These are phyloP conservation scores for Spilogale gracilis DNA, from an alignment of 2,113 vertebrate genomes.

Conservation along the genomic window DNA sequence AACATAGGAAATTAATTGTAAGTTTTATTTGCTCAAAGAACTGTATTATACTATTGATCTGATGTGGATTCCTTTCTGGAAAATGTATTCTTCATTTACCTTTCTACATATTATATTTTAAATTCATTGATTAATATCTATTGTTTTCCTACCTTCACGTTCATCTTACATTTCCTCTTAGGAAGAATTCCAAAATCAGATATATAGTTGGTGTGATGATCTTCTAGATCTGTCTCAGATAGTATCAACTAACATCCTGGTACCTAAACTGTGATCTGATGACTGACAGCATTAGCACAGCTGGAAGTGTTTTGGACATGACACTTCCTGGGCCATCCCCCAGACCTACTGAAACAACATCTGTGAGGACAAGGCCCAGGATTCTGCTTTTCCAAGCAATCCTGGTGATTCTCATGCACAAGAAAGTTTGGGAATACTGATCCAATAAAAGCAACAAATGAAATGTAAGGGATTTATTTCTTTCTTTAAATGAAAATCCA, in stretches of 20 bases:
- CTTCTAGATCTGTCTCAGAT: background rate
- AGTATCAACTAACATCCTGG: background rate
- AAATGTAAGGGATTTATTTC: background rate
- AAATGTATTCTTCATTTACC: background rate
- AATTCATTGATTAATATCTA: background rate
- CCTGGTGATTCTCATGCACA: background rate
- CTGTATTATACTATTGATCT: background rate
- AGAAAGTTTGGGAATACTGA: background rate
- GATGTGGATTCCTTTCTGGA: background rate
- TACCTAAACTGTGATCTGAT: background rate
- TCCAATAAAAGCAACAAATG: background rate
- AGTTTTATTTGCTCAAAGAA: background rate
- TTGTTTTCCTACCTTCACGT: background rate
- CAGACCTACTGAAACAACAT: background rate
- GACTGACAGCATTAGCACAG: background rate
- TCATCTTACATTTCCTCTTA: background rate
- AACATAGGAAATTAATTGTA: background rate
- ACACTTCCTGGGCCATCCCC: background rate
- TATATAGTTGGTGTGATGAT: background rate
- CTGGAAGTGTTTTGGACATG: background rate
- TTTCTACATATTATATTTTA: background rate
- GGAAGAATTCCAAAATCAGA: background rate
- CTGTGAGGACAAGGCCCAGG: background rate
- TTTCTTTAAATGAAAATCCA: background rate
- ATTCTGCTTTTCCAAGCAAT: background rate